Evolutionary conservation across 1,140 invertebrate species (phyloP).

Genomic region (Polypedilum pembai): DNA sequence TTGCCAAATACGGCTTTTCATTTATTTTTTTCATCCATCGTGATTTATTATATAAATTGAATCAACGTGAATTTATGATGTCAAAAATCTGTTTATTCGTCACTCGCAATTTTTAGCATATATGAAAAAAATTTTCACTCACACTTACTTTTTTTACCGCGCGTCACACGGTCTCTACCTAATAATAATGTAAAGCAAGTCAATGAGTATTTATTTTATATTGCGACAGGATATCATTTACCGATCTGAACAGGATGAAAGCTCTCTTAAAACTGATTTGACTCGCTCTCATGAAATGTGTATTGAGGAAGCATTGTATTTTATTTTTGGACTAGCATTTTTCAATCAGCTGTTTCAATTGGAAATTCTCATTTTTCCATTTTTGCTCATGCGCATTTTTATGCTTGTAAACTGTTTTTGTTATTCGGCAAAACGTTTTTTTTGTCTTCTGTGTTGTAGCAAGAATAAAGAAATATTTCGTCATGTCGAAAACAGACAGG

Average conservation of each 20-base stretch:
- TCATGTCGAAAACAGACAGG: not conserved
- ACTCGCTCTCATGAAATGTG: not conserved
- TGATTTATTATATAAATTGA: conserved; percentile 4
- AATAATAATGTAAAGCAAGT: not conserved
- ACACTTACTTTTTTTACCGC: not conserved
- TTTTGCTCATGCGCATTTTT: not conserved
- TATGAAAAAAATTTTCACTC: not conserved
- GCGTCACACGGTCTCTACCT: not conserved
- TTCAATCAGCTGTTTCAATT: conserved; percentile 21
- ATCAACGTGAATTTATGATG: not conserved
- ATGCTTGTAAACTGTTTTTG: not conserved
- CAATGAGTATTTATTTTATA: not conserved
- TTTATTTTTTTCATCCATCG: not conserved
- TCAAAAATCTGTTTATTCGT: not conserved
- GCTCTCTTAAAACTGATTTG: conserved; percentile 12
- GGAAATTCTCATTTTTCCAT: conserved; percentile 25
- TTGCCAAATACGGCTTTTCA: not conserved
- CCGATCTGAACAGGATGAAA: not conserved
- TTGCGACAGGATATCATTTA: conserved; percentile 11
- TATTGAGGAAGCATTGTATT: not conserved
- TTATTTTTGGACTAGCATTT: conserved; percentile 22
- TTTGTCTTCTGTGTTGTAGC: too few species aligned
- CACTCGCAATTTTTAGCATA: not conserved
- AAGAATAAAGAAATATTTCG: not conserved
- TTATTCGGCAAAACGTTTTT: not conserved